A percentile compares a stretch with the other conserved stretches of the same genome.
Conservation (phyloP, 2,888 invertebrate species). For the Sarcophaga variegata region DNA sequence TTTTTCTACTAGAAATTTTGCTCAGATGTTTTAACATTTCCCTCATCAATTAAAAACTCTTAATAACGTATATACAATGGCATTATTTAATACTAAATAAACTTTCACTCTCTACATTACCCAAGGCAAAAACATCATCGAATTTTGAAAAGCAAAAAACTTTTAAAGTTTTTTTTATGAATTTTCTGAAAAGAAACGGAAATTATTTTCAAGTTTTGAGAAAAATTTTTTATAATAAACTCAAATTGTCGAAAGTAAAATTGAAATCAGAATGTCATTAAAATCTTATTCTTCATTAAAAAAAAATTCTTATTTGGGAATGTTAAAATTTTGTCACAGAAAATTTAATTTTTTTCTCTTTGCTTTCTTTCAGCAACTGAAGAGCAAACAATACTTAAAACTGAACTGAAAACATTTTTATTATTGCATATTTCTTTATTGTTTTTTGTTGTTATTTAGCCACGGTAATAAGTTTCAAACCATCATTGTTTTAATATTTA, state of each 20-base stretch:
- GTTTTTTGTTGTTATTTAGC: slow-evolving; percentile 19
- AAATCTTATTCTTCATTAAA: slow-evolving; percentile 5
- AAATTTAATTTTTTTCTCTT: slow-evolving; percentile 4
- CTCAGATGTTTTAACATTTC: background rate
- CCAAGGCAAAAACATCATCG: too few species aligned
- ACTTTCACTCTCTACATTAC: background rate
- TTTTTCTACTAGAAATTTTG: background rate
- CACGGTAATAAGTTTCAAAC: slow-evolving; percentile 8
- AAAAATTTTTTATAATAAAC: background rate
- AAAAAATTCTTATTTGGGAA: background rate
- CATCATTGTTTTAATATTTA: slow-evolving; percentile 12
- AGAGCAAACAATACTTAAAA: background rate
- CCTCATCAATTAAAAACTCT: background rate
- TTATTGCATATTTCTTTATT: slow-evolving; percentile 17
- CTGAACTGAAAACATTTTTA: background rate
- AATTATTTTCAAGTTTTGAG: background rate
- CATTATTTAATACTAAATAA: background rate
- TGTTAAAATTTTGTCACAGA: slow-evolving; percentile 16
- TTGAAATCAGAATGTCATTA: background rate
- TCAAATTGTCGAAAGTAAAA: background rate
- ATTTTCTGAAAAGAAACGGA: background rate
- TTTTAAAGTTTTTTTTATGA: background rate
- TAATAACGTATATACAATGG: background rate
- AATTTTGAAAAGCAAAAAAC: background rate
- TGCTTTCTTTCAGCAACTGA: background rate